A percentile compares a stretch with the other conserved stretches of the same genome.
Evolutionary conservation across 2,888 invertebrate species (phyloP).

Genomic region (Cosmopolites sordidus): DNA sequence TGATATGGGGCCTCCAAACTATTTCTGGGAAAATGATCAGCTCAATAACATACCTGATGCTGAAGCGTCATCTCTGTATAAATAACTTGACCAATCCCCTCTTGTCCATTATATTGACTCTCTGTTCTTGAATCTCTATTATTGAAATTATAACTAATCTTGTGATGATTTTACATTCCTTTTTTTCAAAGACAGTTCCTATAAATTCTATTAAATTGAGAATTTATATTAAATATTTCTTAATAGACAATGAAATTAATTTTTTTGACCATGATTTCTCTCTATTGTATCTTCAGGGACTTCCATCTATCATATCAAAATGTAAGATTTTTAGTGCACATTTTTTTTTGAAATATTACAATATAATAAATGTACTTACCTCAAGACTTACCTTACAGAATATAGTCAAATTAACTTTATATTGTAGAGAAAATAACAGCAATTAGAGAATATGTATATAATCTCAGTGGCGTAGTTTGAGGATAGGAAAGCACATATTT

Average conservation of each 20-base stretch:
- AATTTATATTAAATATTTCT: no score
- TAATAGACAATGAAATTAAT: background rate
- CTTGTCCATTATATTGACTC: background rate
- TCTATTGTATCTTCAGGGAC: background rate
- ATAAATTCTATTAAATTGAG: background rate
- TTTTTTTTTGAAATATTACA: no score
- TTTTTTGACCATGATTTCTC: background rate
- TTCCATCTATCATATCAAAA: background rate
- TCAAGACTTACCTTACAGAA: background rate
- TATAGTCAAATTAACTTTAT: background rate
- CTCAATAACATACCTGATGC: constrained; percentile 72
- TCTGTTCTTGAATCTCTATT: background rate
- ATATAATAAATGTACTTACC: no score
- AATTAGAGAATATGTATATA: background rate
- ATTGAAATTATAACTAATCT: background rate
- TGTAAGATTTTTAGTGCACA: no score
- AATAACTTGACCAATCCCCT: background rate
- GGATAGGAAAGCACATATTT: background rate
- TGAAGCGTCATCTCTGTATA: constrained; percentile 59
- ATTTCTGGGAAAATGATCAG: constrained; percentile 69
- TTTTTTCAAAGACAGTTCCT: background rate
- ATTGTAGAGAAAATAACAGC: background rate
- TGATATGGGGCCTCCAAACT: constrained; percentile 76
- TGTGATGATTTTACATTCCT: background rate
- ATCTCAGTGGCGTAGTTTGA: background rate